Base-by-base conservation (phyloP, 2,113 vertebrate genomes). In the Lamprotornis superbus region DNA sequence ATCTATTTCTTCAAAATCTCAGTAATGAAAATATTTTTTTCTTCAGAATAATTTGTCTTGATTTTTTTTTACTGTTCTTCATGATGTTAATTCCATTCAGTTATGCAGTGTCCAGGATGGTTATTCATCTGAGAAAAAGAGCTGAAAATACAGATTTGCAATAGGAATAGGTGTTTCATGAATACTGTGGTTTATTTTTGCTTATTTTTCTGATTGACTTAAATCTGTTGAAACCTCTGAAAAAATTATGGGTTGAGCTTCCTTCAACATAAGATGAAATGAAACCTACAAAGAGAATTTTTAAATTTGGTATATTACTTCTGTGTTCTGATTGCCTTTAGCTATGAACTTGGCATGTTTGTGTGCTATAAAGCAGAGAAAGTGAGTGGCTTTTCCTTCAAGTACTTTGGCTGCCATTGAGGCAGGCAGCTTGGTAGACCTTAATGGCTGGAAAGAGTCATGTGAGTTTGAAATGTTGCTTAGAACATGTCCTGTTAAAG, bases 111-210 rank as follows among this genome's bases (percentile, higher is more conserved):
- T 70, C 76, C 44, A 37, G 40, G 69, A n/a, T 27, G 37, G 28
- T 63, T 81, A 75, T 93, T 97, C 71, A 69, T 81, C 90, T n/a
- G 22, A 95, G 50, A 93, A 87, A 92, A 88, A 97, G 60, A 94
- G 82, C 46, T 13, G 60, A 87, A 96, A 89, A 87, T 84, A 78
- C 27, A 64, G 22, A 52, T 90, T 80, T 83, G 44, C 42, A 89
- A 74, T 50, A 64, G 71, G 39, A 82, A 65, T 80, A 95, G 63
- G 76, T 93, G 30, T 57, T 90, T 95, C 16, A 52, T 28, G 28
- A 80, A 55, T 56, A n/a, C 3, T 28, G 11, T n/a, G 22, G 15
- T 40, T 89, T 33, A 27, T 82, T 85, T 85, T 74, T 75, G 3
- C 14, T 80, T 70, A 11, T 37, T 76, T 49, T 76, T 30, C 63